Conservation (phyloP, 1,140 invertebrate genomes). For the Acromyrmex heyeri region DNA sequence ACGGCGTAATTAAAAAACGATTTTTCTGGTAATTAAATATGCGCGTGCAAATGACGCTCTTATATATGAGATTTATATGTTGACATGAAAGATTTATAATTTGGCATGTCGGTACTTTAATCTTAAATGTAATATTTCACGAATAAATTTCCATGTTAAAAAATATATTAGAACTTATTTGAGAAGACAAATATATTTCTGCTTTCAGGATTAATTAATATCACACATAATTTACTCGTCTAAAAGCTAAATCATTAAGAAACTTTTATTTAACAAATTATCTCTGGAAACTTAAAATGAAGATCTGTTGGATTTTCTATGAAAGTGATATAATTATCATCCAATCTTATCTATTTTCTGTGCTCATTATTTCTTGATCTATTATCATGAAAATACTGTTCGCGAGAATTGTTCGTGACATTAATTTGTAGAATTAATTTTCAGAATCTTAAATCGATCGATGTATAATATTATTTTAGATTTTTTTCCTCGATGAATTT, state of each 20-base stretch:
- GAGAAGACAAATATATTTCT: not conserved
- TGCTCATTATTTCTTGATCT: not conserved
- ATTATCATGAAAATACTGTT: not conserved
- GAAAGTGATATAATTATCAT: not conserved
- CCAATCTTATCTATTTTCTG: not conserved
- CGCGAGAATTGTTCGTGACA: not conserved
- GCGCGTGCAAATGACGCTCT: conserved; percentile 5
- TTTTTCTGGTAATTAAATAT: conserved; percentile 49
- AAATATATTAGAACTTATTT: not conserved
- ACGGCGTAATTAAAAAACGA: conserved; percentile 23
- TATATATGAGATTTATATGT: not conserved
- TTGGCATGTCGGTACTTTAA: not conserved
- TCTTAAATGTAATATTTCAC: not conserved
- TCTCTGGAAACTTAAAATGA: not conserved
- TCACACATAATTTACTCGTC: not conserved
- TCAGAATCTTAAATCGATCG: not conserved
- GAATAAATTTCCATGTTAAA: not conserved
- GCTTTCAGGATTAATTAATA: not conserved
- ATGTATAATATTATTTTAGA: not conserved
- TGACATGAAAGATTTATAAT: not conserved
- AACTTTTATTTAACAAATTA: conserved; percentile 9
- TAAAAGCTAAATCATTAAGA: conserved; percentile 6
- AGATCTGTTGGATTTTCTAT: not conserved
- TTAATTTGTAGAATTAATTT: not conserved
- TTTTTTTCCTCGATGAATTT: not conserved